Conservation (phyloP, 2,113 vertebrate genomes). For the Phalacrocorax aristotelis region DNA sequence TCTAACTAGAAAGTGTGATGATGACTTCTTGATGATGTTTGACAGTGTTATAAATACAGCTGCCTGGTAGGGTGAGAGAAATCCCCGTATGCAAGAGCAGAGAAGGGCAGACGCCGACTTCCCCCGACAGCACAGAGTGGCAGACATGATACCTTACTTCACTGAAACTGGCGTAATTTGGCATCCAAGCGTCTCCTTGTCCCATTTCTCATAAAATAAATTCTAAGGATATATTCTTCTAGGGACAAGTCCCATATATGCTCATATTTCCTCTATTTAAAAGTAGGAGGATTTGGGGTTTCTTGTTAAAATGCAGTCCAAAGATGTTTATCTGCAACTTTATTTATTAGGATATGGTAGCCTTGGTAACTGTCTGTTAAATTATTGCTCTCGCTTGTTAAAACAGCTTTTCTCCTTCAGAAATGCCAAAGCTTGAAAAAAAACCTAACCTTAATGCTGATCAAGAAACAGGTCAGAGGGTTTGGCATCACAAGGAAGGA, state of each 20-base stretch:
- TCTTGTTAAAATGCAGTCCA: background rate
- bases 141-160: background rate
- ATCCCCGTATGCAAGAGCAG: background rate
- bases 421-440: background rate
- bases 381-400: background rate
- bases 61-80: background rate
- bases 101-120: background rate
- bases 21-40: background rate
- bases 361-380: background rate
- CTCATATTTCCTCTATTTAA: background rate
- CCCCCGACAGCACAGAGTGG: background rate
- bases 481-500: background rate
- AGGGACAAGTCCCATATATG: background rate
- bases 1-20: background rate
- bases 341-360: background rate
- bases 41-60: background rate
- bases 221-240: background rate
- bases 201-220: background rate
- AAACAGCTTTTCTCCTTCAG: background rate
- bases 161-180: background rate
- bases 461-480: background rate
- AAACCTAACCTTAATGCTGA: background rate
- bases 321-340: background rate
- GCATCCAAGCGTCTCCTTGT: background rate
- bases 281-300: background rate